A percentile compares a stretch with the other conserved stretches of the same genome.
phyloP scores from a whole-genome alignment of 2,797 vertebrate species.

The Acanthornis magna region DNA sequence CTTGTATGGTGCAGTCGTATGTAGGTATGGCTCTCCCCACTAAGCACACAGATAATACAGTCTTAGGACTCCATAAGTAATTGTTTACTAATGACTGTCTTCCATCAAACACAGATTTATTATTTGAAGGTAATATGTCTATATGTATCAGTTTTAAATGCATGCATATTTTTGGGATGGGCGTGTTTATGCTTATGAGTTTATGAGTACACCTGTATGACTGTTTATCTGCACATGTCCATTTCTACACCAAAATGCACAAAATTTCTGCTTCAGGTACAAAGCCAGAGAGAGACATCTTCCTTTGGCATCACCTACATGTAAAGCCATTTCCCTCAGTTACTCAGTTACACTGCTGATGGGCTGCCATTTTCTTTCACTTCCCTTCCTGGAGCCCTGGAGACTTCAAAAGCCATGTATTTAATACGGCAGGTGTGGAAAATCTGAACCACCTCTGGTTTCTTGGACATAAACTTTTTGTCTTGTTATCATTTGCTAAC shows the following conservation, averaged over 20 bases:
- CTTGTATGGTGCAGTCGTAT: not conserved
- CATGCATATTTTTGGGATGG: not conserved
- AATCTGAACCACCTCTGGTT: not conserved
- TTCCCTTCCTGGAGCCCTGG: not conserved
- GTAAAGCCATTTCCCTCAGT: constrained; percentile 17
- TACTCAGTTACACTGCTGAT: not conserved
- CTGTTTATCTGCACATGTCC: not conserved
- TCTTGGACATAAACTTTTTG: not conserved
- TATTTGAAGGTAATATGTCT: not conserved
- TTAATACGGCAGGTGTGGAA: not conserved
- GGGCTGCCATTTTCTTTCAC: constrained; percentile 42
- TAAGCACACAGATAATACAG: not conserved
- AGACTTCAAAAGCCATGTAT: not conserved
- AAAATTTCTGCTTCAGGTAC: not conserved
- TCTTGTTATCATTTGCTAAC: not conserved
- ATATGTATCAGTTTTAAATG: not conserved
- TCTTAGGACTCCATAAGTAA: not conserved
- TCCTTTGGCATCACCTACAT: constrained; percentile 37
- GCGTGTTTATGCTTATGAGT: not conserved
- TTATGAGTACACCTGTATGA: not conserved
- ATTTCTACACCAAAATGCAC: not conserved
- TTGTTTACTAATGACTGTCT: not conserved
- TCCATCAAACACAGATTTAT: not conserved
- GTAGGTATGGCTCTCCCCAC: not conserved
- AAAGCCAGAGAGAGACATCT: not conserved